Evolutionary conservation across 2,113 vertebrate genomes (phyloP).

Genomic region (Monopterus albus): DNA sequence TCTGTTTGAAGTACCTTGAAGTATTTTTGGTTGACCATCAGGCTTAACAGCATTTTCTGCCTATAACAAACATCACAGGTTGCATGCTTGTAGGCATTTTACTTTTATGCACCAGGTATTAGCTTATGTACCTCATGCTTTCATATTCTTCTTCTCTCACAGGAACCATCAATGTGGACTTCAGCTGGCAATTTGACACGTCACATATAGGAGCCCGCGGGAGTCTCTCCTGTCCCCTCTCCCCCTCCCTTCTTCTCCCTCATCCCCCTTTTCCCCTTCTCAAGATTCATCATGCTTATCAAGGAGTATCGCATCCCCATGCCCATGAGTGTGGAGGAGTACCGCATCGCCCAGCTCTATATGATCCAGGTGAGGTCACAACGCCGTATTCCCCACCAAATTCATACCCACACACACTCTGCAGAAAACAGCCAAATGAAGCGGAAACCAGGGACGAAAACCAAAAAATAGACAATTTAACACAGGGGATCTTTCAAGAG

Average conservation of each 20-base stretch:
- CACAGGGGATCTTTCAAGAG: slow-evolving; percentile 2
- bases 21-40: slow-evolving; percentile 7
- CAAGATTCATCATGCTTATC: slow-evolving; percentile 92
- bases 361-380: slow-evolving; percentile 93
- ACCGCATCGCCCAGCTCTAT: slow-evolving; percentile 97
- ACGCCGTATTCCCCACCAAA: not conserved
- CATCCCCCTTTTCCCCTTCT: slow-evolving; percentile 60
- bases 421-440: not conserved
- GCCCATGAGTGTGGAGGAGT: slow-evolving; percentile 97
- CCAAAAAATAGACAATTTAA: slow-evolving; percentile 1
- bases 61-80: not conserved
- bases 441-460: not conserved
- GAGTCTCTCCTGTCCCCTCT: slow-evolving; percentile 42
- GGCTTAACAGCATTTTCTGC: slow-evolving; percentile 14
- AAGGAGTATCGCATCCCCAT: slow-evolving; percentile 98
- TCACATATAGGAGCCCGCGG: slow-evolving; percentile 55
- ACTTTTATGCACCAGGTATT: not conserved
- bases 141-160: slow-evolving; percentile 14
- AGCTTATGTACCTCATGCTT: not conserved
- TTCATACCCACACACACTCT: not conserved
- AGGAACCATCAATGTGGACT: slow-evolving; percentile 70
- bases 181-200: slow-evolving; percentile 54
- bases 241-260: slow-evolving; percentile 59
- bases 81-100: not conserved
- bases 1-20: not conserved